phyloP scores from a whole-genome alignment of 1,140 invertebrate genomes.

The Calephelis nemesis region DNA sequence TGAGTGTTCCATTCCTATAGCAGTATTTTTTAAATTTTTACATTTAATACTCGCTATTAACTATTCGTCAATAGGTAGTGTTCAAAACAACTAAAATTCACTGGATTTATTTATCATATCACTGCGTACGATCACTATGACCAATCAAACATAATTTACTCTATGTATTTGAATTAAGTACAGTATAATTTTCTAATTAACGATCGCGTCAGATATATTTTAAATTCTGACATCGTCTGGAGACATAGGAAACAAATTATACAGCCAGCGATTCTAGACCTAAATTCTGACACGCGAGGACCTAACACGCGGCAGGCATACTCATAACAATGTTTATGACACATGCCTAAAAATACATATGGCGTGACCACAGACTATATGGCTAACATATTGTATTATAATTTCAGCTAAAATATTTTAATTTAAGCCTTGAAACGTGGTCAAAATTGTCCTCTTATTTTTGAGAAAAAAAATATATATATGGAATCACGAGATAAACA shows the following conservation, averaged over 20 bases:
- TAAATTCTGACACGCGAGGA: slow-evolving; percentile 8
- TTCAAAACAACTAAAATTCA: too few species aligned
- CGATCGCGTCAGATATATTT: slow-evolving; percentile 15
- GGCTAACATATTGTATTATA: too few species aligned
- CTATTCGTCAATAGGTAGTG: too few species aligned
- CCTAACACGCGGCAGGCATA: slow-evolving; percentile 10
- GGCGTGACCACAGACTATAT: not conserved
- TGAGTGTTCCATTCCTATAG: too few species aligned
- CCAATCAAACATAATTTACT: not conserved
- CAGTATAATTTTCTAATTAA: slow-evolving; percentile 15
- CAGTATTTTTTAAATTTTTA: too few species aligned
- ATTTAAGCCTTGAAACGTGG: too few species aligned
- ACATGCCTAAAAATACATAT: slow-evolving; percentile 1
- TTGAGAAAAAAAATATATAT: too few species aligned
- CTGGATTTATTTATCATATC: not conserved
- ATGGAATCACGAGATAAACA: too few species aligned
- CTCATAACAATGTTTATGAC: slow-evolving; percentile 14
- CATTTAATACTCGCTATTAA: too few species aligned
- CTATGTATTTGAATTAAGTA: slow-evolving; percentile 1
- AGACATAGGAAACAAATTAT: slow-evolving; percentile 15
- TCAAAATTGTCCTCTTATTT: too few species aligned
- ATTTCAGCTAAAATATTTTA: too few species aligned
- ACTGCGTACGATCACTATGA: not conserved
- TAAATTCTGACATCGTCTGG: slow-evolving; percentile 10
- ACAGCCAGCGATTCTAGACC: slow-evolving; percentile 11